A percentile compares a stretch with the other conserved stretches of the same genome.
phyloP scores from a whole-genome alignment of 2,113 vertebrate species.

The Brachyhypopomus gauderio region DNA sequence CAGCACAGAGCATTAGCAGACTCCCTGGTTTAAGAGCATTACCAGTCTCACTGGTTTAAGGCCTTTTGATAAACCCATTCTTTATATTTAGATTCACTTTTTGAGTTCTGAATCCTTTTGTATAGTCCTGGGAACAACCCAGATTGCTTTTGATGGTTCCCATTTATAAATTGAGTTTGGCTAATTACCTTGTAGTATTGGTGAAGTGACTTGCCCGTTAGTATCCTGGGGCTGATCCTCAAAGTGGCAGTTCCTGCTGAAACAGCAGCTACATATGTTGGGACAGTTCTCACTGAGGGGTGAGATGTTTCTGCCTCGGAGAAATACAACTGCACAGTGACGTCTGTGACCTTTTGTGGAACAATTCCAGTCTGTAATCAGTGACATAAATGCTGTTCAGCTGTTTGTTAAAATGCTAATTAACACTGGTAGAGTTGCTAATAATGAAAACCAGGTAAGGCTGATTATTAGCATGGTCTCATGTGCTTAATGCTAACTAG shows the following conservation, averaged over 20 bases:
- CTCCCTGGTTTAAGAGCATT: neutral
- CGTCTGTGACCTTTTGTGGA: neutral
- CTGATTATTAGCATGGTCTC: neutral
- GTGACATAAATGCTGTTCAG: neutral
- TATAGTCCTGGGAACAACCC: neutral
- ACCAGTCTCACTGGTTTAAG: neutral
- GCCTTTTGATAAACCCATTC: neutral
- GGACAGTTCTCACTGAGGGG: neutral
- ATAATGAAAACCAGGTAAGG: neutral
- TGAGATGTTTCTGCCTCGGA: neutral
- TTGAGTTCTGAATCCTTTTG: neutral
- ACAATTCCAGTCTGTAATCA: neutral
- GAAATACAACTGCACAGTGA: neutral
- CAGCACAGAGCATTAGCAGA: neutral
- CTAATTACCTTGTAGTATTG: neutral
- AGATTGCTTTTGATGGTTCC: slow-evolving; percentile 20
- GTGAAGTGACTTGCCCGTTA: neutral
- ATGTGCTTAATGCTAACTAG: neutral
- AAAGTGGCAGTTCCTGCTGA: neutral
- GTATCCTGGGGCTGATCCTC: neutral
- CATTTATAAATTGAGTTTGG: slow-evolving; percentile 14
- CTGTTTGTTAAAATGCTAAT: neutral
- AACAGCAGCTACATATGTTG: neutral
- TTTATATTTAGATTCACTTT: neutral
- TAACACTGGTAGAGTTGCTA: neutral